Base-by-base conservation (phyloP, 2,797 vertebrate species). In the Pyrocephalus nanus region DNA sequence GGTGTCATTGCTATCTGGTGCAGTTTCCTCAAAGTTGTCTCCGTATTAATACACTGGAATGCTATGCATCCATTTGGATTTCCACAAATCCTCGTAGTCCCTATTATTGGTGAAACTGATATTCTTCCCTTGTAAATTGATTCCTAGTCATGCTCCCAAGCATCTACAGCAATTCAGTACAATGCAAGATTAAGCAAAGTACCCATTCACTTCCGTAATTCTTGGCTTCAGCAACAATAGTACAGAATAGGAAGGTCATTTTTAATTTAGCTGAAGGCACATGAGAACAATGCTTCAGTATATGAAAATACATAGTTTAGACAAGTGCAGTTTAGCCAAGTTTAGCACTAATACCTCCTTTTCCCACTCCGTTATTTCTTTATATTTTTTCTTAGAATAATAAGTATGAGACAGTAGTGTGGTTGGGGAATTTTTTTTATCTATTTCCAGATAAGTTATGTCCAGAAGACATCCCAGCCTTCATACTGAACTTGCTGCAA, bases 21-120 rank as follows among this genome's bases (percentile, higher is more conserved):
- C 43, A 73, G 76, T 86, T 78, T 81, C 79, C 66, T 86, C 58
- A 58, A 42, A 54, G 51, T 38, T 84, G 70, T 96, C 90, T 93
- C 83, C 73, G 86, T 1, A 1, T 69, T 70, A 93, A 88, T 76
- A 66, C 55, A 20, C 10, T 75, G 76, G 88, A 95, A 95, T 88
- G 76, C 36, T 58, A 19, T 84, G 40, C 70, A 93, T 86, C 40
- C n/a, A 5, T 48, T 70, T 90, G 92, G 64, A 85, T 85, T 66
- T 76, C 64, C 45, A 72, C 2, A 7, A 79, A 79, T 76, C 55
- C 45, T 73, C 79, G 45, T 20, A 79, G 86, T 32, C 23, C 11
- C 45, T 95, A 9, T 85, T 93, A 54, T 4, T 85, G 42, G 32
- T 82, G 76, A 91, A 84, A 95, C 38, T 26, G 64, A 89, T 92